phyloP scores from a whole-genome alignment of 2,113 vertebrate genomes.

The Heterocephalus glaber region DNA sequence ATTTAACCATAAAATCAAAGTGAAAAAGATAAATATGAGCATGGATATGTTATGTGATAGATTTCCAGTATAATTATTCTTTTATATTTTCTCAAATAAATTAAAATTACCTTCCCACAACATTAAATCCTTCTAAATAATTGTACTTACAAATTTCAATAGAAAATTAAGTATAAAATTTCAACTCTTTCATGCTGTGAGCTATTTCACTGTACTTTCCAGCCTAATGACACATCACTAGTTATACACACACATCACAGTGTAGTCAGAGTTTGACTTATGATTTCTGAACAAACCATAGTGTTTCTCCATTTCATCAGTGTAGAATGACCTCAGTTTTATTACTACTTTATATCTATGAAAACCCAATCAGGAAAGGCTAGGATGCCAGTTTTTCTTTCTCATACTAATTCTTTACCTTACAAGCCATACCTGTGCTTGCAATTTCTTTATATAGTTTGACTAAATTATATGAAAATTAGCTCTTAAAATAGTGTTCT shows the following conservation, averaged over 20 bases:
- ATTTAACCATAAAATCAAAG: constrained; percentile 30
- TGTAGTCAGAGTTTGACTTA: background rate
- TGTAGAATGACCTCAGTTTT: background rate
- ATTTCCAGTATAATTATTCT: background rate
- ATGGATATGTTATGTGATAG: background rate
- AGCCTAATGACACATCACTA: background rate
- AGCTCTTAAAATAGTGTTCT: background rate
- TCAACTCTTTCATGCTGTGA: background rate
- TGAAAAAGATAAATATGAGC: background rate
- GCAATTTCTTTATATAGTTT: background rate
- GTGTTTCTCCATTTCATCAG: background rate
- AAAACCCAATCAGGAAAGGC: background rate
- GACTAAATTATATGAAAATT: background rate
- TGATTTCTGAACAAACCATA: background rate
- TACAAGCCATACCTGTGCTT: background rate
- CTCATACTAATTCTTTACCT: background rate
- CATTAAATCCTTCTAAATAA: background rate
- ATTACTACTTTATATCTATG: background rate
- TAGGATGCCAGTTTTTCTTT: background rate
- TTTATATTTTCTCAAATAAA: background rate
- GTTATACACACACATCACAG: background rate
- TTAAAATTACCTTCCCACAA: background rate
- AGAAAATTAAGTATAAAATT: background rate
- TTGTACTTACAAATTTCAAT: background rate
- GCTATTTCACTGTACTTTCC: background rate